Evolutionary conservation across 2,113 vertebrate species (phyloP).

Genomic region (Lates calcarifer): DNA sequence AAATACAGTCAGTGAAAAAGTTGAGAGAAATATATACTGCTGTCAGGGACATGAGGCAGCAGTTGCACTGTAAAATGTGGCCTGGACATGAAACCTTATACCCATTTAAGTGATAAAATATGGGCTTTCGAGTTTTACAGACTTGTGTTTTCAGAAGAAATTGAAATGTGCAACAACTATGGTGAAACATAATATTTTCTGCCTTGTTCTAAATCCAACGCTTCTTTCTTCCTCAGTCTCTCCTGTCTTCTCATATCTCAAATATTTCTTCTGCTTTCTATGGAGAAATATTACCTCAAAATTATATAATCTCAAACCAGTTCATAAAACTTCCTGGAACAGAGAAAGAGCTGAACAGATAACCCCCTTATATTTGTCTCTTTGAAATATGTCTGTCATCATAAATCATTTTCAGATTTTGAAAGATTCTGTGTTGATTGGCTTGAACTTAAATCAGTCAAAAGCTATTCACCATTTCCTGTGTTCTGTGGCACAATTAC

Average conservation of each 20-base stretch:
- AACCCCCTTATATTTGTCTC: neutral
- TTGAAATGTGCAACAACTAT: slow-evolving; percentile 60
- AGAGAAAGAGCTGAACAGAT: neutral
- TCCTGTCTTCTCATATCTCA: neutral
- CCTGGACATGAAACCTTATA: slow-evolving; percentile 64
- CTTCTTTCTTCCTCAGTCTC: neutral
- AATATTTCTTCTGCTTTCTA: slow-evolving; percentile 3
- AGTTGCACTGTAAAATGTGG: slow-evolving; percentile 45
- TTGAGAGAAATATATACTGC: slow-evolving; percentile 68
- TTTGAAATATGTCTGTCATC: neutral
- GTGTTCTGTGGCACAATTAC: neutral
- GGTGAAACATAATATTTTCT: slow-evolving; percentile 42
- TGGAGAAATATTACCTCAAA: neutral
- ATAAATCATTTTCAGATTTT: neutral
- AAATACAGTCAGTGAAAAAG: slow-evolving; percentile 72
- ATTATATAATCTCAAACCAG: neutral
- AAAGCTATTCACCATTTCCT: neutral
- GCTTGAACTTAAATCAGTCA: neutral
- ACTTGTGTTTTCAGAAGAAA: slow-evolving; percentile 58
- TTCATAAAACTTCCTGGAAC: neutral
- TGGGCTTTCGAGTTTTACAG: slow-evolving; percentile 63
- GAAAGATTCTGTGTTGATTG: too few species aligned
- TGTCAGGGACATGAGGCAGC: slow-evolving; percentile 45
- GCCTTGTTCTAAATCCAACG: slow-evolving; percentile 7
- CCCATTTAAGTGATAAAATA: slow-evolving; percentile 73